Base-by-base conservation (phyloP, 2,113 vertebrate genomes). In the Tautogolabrus adspersus region DNA sequence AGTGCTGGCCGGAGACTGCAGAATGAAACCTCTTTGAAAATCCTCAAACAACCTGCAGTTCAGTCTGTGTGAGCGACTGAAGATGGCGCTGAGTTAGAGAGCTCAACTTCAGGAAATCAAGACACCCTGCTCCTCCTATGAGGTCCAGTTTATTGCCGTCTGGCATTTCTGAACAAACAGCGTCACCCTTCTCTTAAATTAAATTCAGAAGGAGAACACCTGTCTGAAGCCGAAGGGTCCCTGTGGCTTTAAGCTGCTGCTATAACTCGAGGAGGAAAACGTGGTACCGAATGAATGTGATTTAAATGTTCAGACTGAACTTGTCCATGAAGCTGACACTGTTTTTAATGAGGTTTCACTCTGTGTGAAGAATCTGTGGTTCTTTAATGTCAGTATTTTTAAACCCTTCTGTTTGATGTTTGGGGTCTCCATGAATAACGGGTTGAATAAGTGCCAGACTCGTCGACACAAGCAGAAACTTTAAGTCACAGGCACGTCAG, bases 151-250 rank as follows among this genome's bases (percentile, higher is more conserved):
- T 55, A 38, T 38, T 42, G 75, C 75, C 71, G 54, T 80, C 44
- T 82, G 85, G 76, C 81, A 68, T 88, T 79, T 82, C 52, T 75
- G 60, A 72, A 57, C 55, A 81, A 83, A 74, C 72, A 72, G 83
- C 81, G 71, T 81, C 22, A 34, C 71, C 85, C 75, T 86, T 87
- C 80, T 22, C 75, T 81, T 51, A 54, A 71, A 83, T 79, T 34
- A 75, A 74, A 71, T 78, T 72, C 55, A 59, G 38, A 62, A 12
- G 49, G 84, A 62, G 68, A 13, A 46, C 3, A 40, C 62, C 77
- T 77, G 77, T 75, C 71, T 59, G 3, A 49, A 61, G 49, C 23
- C 54, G 58, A 38, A 55, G 15, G 23, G 46, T 60, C 51, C 16
- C 6, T 49, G 18, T 49, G 47, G 47, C 47, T 19, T 5, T 18